These are phyloP conservation scores for Rotaria socialis DNA, from an alignment of 2,888 invertebrate genomes.

Conservation along the genomic window DNA sequence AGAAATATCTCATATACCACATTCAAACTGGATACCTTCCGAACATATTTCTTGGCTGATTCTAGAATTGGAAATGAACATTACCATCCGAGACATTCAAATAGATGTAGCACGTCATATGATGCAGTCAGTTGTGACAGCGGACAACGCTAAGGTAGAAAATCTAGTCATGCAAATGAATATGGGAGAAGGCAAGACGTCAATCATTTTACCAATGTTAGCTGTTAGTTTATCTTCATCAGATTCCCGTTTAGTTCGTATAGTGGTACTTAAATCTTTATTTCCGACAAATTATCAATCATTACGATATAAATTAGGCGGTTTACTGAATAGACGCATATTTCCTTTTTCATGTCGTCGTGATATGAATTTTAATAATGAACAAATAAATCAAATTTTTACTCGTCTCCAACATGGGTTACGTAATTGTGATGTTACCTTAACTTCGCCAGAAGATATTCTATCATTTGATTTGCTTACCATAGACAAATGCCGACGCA, in stretches of 20 bases:
- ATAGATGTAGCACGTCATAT: neutral
- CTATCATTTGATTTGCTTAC: constrained; percentile 23
- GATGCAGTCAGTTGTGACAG: too few species aligned
- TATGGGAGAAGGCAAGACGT: neutral
- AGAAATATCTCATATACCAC: neutral
- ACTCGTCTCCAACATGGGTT: neutral
- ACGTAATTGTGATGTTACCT: neutral
- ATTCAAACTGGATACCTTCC: neutral
- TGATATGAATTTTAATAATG: constrained; percentile 2
- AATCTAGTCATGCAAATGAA: neutral
- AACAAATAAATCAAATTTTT: neutral
- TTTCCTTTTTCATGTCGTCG: constrained; percentile 9
- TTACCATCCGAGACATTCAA: neutral
- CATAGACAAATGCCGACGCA: neutral
- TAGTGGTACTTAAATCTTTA: neutral
- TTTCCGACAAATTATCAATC: constrained; percentile 30
- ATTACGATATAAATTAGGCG: constrained; percentile 17
- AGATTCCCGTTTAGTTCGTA: neutral
- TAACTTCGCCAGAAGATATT: constrained; percentile 27
- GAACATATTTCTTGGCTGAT: neutral
- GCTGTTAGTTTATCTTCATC: neutral
- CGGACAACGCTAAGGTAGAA: neutral
- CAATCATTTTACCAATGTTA: neutral
- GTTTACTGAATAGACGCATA: neutral
- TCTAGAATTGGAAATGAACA: neutral